These are phyloP conservation scores for Amblyjoppa proteus DNA, from an alignment of 2,888 invertebrate genomes.

Conservation along the genomic window DNA sequence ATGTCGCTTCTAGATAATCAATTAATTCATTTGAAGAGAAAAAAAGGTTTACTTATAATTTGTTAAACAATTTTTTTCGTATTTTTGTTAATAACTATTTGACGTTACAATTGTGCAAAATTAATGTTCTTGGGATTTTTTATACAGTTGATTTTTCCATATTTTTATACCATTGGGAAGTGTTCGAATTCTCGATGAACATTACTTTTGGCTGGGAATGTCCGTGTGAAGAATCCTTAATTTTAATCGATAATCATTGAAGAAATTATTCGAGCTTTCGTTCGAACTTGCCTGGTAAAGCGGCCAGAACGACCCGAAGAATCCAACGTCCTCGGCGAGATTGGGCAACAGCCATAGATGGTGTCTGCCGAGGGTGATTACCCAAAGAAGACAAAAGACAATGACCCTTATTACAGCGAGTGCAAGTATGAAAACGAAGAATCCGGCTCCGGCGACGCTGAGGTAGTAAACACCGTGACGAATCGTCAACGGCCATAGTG, in stretches of 20 bases:
- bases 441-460: conserved; percentile 97
- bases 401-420: conserved; percentile 95
- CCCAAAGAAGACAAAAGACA: conserved; percentile 96
- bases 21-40: no score
- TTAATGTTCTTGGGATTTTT: no score
- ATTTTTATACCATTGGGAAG: no score
- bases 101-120: no score
- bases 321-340: conserved; percentile 99
- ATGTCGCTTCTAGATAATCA: no score
- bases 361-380: conserved; percentile 94
- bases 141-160: no score
- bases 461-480: conserved; percentile 98
- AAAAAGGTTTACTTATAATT: no score
- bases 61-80: no score
- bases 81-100: no score
- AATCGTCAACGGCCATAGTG: conserved; percentile 98
- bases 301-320: conserved; percentile 99
- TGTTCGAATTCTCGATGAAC: no score
- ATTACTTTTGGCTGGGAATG: no score
- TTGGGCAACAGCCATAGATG: conserved; percentile 99
- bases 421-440: conserved; percentile 96
- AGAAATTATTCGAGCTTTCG: background rate
- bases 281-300: conserved; percentile 91
- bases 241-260: conserved; percentile 10
- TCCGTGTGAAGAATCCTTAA: background rate